phyloP scores from a whole-genome alignment of 2,888 invertebrate genomes.

The Sinelater perroti region DNA sequence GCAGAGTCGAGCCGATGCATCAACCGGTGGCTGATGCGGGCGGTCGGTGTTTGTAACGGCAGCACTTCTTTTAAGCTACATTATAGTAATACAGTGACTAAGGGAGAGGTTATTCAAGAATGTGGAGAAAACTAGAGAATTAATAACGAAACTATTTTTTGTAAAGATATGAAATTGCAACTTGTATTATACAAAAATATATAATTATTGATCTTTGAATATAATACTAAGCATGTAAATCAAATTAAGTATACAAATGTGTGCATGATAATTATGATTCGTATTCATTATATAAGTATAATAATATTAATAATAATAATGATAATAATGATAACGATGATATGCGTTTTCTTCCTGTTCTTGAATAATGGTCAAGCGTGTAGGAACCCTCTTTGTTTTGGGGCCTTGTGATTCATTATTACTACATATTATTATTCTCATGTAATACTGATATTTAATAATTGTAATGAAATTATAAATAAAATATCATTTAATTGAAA shows the following conservation, averaged over 20 bases:
- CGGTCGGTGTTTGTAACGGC: conserved; percentile 32
- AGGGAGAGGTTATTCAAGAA: conserved; percentile 60
- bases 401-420: conserved; percentile 47
- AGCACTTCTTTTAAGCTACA: conserved; percentile 43
- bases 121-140: conserved; percentile 57
- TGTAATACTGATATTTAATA: conserved; percentile 43
- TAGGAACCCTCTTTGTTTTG: conserved; percentile 46
- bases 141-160: conserved; percentile 60
- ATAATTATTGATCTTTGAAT: conserved; percentile 56
- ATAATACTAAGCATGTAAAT: conserved; percentile 48
- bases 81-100: conserved; percentile 61
- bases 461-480: conserved; percentile 45
- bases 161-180: conserved; percentile 57
- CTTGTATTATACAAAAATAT: conserved; percentile 54
- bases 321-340: no score
- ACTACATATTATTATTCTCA: conserved; percentile 38
- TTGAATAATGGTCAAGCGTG: conserved; percentile 57
- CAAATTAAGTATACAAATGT: conserved; percentile 51
- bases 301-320: conserved; percentile 5
- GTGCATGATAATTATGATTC: conserved; percentile 56
- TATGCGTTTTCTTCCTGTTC: conserved; percentile 59
- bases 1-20: no score
- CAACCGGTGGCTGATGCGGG: no score
- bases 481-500: conserved; percentile 55
- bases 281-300: conserved; percentile 50